Base-by-base conservation (phyloP, 2,888 invertebrate genomes). In the Agriopis leucophaearia region DNA sequence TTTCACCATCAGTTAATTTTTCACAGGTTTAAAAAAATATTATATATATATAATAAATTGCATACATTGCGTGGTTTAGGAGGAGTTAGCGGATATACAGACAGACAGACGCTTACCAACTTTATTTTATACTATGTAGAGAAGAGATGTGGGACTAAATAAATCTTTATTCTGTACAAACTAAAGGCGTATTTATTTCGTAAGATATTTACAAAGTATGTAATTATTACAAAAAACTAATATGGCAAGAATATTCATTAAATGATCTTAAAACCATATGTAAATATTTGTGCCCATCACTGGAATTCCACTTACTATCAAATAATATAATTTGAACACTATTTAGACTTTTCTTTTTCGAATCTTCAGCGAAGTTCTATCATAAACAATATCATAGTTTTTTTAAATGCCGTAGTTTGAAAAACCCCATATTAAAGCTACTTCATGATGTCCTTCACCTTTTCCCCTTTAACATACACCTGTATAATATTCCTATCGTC, bases 401-500 rank as follows among this genome's bases (percentile, higher is more conserved):
- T n/a, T n/a, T n/a, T n/a, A n/a, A 55, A n/a, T 4, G 36, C 36
- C 8, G 36, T 8, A 36, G 36, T 4, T 4, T 36, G 36, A 36
- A 8, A 8, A 36, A 36, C 36, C 36, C 8, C 36, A 4, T 36
- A 8, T 6, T 36, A 36, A 36, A 6, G 36, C 35, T 64, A 60
- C 12, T 60, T 52, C 58, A 72, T 50, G 45, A 62, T 66, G 74
- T 83, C 77, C 66, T 89, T 90, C 4, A 90, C 86, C 56, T 73
- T 78, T 65, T 80, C 89, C 6, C 98, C 98, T 66, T 95, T 95
- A 2, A 98, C 97, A 89, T 95, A 98, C 1, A 98, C 97, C 74
- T 95, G 94, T 0, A 84, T 66, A 70, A 98, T 96, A 85, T 98
- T 98, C 70, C 98, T 95, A 85, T 98, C 97, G 86, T 98, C 98